A percentile compares a stretch with the other conserved stretches of the same genome.
Conservation (phyloP, 2,888 invertebrate species). For the Parnassius smintheus region DNA sequence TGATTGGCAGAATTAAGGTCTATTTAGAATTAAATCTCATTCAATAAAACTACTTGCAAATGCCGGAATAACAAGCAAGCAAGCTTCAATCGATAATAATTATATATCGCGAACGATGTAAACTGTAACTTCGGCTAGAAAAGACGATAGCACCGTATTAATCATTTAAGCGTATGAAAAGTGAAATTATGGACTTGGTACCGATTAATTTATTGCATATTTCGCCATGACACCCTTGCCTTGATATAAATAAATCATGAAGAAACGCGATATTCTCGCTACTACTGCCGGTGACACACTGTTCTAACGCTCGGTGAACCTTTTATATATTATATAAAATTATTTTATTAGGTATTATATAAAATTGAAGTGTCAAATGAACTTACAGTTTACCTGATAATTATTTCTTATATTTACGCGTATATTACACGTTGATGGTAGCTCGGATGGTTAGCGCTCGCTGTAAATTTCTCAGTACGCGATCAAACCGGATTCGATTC, state of each 20-base stretch:
- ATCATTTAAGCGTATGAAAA: constrained; percentile 29
- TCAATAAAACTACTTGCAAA: constrained; percentile 14
- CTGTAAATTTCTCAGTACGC: no score
- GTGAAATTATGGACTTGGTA: constrained; percentile 21
- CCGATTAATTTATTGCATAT: constrained; percentile 29
- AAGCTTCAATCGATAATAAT: constrained; percentile 17
- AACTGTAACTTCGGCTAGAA: constrained; percentile 28
- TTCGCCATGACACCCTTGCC: constrained; percentile 55
- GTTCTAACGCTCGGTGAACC: not conserved
- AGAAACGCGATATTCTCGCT: constrained; percentile 53
- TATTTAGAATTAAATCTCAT: no score
- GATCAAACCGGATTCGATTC: no score
- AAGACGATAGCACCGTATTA: constrained; percentile 39
- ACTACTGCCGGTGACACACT: constrained; percentile 41
- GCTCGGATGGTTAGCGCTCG: no score
- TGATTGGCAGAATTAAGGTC: constrained; percentile 5
- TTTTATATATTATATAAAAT: not conserved
- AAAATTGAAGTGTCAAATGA: no score
- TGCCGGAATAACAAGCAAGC: constrained; percentile 18
- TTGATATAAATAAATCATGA: constrained; percentile 53
- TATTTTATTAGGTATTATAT: no score
- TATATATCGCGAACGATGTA: constrained; percentile 7
- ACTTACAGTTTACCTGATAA: no score
- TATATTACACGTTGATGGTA: no score
- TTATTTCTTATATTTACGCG: no score